Conservation (phyloP, 2,888 invertebrate genomes). For the Ecliptopera silaceata region DNA sequence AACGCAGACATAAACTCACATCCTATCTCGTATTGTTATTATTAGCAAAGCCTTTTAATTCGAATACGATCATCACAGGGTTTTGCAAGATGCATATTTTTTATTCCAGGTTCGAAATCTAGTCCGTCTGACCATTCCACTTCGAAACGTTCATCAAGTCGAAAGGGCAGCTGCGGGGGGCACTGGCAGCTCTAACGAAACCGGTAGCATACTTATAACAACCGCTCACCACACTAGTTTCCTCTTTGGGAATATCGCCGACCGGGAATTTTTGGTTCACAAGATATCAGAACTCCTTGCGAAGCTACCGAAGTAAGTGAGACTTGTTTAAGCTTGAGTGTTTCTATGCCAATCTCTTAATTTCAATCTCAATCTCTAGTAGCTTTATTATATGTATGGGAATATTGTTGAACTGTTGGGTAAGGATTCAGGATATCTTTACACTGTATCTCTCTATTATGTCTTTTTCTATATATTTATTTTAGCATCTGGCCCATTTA, state of each 20-base stretch:
- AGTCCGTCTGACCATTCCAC: slow-evolving; percentile 94
- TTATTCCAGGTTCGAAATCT: slow-evolving; percentile 86
- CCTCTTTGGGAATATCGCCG: slow-evolving; percentile 93
- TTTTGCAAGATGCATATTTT: too few relatives aligned
- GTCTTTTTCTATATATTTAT: too few relatives aligned
- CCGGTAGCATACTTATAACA: slow-evolving; percentile 89
- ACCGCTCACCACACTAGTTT: slow-evolving; percentile 92
- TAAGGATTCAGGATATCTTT: too few relatives aligned
- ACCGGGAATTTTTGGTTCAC: slow-evolving; percentile 93
- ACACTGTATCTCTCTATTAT: too few relatives aligned
- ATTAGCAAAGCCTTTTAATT: too few relatives aligned
- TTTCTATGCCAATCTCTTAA: neutral
- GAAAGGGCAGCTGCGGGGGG: slow-evolving; percentile 89
- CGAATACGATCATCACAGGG: too few relatives aligned
- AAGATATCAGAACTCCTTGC: slow-evolving; percentile 95
- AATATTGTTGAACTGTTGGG: too few relatives aligned
- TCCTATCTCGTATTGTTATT: too few relatives aligned
- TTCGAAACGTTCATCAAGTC: slow-evolving; percentile 90
- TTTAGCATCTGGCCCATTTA: too few relatives aligned
- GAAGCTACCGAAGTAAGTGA: slow-evolving; percentile 80
- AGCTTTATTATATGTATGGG: too few relatives aligned
- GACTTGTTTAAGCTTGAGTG: neutral
- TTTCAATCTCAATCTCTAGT: too few relatives aligned
- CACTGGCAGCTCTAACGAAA: slow-evolving; percentile 83
- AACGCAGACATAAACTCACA: too few relatives aligned